Conservation (phyloP, 2,888 invertebrate genomes). For the Alloplasta piceator region DNA sequence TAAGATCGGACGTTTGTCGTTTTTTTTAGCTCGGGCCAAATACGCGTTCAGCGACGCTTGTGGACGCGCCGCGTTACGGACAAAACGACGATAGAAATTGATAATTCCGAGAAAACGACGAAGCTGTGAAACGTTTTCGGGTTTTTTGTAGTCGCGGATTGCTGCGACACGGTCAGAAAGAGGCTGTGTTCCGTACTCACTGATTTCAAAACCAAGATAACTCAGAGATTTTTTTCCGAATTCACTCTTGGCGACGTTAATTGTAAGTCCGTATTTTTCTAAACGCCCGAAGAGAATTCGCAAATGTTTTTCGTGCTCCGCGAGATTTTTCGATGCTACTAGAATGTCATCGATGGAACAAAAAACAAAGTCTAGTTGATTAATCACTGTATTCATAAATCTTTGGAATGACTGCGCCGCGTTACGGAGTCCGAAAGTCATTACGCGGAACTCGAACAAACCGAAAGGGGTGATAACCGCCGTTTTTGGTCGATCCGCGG, state of each 20-base stretch:
- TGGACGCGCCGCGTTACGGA: constrained; percentile 2
- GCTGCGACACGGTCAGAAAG: too few species aligned
- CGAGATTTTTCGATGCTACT: constrained; percentile 51
- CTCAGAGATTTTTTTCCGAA: too few species aligned
- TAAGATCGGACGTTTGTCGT: too few species aligned
- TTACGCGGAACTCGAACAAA: not conserved
- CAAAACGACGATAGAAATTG: too few species aligned
- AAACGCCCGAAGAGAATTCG: constrained; percentile 59
- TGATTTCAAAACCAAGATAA: too few species aligned
- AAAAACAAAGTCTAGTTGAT: constrained; percentile 19
- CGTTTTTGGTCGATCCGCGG: constrained; percentile 7
- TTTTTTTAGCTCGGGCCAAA: not conserved
- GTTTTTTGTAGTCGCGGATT: constrained; percentile 35
- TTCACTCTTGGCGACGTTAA: constrained; percentile 70
- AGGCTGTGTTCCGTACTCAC: too few species aligned
- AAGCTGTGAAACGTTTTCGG: constrained; percentile 15
- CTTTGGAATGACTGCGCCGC: too few species aligned
- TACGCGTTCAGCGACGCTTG: not conserved
- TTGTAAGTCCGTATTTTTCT: constrained; percentile 61
- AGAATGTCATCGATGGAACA: constrained; percentile 39
- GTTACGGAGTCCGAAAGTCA: constrained; percentile 9
- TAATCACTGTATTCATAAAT: constrained; percentile 15
- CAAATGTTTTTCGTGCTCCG: constrained; percentile 66
- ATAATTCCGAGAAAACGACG: constrained; percentile 39
- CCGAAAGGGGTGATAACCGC: constrained; percentile 42